Percentiles rank a stretch among this genome's conserved stretches.
These are phyloP conservation scores for Chaetops frenatus DNA, from an alignment of 2,113 vertebrate genomes.

Conservation along the genomic window DNA sequence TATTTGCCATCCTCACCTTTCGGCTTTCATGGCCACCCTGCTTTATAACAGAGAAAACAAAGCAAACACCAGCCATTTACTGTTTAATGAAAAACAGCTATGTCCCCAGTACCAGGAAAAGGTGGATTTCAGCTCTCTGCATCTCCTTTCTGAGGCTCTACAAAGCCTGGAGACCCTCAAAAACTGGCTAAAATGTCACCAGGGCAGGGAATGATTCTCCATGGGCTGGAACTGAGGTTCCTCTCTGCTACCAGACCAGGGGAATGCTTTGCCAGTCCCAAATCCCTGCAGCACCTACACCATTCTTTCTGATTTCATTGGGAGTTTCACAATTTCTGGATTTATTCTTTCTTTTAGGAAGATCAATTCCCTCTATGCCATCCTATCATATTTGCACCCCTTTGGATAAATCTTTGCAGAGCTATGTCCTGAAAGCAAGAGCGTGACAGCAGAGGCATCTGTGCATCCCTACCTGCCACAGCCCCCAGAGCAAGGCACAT, in stretches of 20 bases:
- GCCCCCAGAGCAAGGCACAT: neutral
- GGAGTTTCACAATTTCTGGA: neutral
- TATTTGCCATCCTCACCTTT: neutral
- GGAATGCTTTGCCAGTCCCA: neutral
- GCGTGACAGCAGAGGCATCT: neutral
- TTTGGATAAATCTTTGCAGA: neutral
- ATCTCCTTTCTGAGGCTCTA: neutral
- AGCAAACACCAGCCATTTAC: neutral
- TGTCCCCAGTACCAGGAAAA: neutral
- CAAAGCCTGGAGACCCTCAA: neutral
- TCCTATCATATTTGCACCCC: neutral
- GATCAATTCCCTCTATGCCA: neutral
- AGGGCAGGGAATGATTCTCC: neutral
- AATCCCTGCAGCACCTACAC: neutral
- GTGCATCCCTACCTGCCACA: neutral
- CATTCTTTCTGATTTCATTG: fast-evolving
- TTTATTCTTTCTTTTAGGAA: neutral
- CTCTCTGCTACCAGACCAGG: neutral
- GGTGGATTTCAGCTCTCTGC: neutral
- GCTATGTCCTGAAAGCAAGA: neutral
- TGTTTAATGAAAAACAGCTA: neutral
- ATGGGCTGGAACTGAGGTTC: neutral
- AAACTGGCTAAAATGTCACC: neutral
- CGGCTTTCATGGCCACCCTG: neutral
- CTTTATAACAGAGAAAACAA: neutral